phyloP scores from a whole-genome alignment of 1,140 invertebrate genomes.

The Mylabris phalerata region DNA sequence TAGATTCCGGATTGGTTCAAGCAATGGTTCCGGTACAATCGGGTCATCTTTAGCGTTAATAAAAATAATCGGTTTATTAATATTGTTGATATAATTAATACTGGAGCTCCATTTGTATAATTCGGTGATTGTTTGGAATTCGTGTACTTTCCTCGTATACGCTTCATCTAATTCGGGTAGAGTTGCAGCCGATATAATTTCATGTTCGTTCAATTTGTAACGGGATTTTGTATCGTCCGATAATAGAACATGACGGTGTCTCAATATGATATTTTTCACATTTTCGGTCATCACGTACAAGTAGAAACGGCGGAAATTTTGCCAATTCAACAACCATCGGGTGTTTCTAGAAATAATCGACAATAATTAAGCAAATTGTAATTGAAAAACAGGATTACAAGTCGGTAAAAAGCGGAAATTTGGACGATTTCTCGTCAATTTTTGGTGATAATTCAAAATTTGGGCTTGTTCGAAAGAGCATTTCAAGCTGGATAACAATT shows the following conservation, averaged over 20 bases:
- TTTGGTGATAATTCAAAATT: no score
- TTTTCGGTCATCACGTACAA: constrained; percentile 91
- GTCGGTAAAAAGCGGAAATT: no score
- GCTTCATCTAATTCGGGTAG: constrained; percentile 81
- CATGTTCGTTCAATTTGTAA: constrained; percentile 64
- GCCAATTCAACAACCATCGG: constrained; percentile 74
- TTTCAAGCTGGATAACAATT: no score
- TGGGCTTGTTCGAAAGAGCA: no score
- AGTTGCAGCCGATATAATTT: constrained; percentile 77
- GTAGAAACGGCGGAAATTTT: constrained; percentile 80
- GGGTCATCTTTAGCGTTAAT: constrained; percentile 86
- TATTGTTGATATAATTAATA: constrained; percentile 65
- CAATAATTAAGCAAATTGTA: not conserved
- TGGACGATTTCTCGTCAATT: no score
- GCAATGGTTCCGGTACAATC: constrained; percentile 67
- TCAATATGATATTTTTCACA: constrained; percentile 74
- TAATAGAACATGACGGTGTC: constrained; percentile 69
- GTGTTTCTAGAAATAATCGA: constrained; percentile 54
- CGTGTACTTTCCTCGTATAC: constrained; percentile 73
- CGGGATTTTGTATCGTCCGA: constrained; percentile 65
- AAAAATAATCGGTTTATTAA: constrained; percentile 79
- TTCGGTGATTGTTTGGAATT: constrained; percentile 68
- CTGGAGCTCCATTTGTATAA: constrained; percentile 79
- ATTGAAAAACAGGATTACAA: no score
- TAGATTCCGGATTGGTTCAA: constrained; percentile 64